Conservation (phyloP, 1,140 invertebrate species). For the Prorops nasuta region DNA sequence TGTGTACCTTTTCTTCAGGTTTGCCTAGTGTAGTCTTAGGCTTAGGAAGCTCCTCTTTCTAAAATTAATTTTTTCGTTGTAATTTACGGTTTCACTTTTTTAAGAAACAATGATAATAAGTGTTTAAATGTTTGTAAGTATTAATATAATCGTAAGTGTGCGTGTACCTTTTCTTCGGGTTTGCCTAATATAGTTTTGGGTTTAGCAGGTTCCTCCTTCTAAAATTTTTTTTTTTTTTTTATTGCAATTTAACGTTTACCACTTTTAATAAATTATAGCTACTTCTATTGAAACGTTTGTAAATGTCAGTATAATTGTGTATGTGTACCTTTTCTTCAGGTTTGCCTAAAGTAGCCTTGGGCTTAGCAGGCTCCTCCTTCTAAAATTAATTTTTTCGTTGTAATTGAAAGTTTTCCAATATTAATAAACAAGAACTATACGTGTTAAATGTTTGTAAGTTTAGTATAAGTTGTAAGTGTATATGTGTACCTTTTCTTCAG, state of each 20-base stretch:
- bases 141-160: too few relatives aligned
- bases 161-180: conserved; percentile 21
- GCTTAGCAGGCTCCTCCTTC: conserved; percentile 24
- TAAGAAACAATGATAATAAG: neutral
- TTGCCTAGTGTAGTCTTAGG: conserved; percentile 23
- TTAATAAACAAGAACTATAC: neutral
- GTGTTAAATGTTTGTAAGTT: neutral
- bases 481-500: neutral
- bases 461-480: too few relatives aligned
- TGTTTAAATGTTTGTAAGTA: conserved; percentile 2
- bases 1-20: conserved; percentile 28
- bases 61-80: conserved; percentile 9
- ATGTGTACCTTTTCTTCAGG: conserved; percentile 29
- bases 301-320: conserved; percentile 12
- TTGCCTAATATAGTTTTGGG: conserved; percentile 21
- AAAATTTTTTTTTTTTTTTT: conserved; percentile 4
- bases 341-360: conserved; percentile 22
- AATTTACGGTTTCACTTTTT: neutral
- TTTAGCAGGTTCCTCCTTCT: conserved; percentile 23
- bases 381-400: conserved; percentile 14
- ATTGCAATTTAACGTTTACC: conserved; percentile 1
- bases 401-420: neutral
- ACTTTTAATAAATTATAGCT: neutral
- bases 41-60: conserved; percentile 27
- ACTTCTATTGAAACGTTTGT: neutral